Conservation (phyloP, 2,113 vertebrate genomes). For the Pampusana beccarii region DNA sequence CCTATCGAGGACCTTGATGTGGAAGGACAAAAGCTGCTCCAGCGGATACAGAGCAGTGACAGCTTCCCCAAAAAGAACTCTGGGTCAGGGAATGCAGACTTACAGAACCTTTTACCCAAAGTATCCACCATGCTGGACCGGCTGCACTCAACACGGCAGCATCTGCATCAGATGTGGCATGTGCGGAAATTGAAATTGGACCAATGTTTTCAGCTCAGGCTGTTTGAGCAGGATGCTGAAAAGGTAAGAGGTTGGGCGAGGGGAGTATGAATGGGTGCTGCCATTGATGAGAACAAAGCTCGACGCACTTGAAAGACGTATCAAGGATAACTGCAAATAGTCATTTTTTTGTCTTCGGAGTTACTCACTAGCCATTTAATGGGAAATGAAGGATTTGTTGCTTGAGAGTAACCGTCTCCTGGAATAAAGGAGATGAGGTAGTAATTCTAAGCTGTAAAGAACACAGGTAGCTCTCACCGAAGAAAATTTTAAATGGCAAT, state of each 20-base stretch:
- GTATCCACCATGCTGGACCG: constrained; percentile 93
- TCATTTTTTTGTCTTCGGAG: not conserved
- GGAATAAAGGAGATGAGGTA: not conserved
- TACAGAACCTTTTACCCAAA: constrained; percentile 91
- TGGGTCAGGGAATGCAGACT: constrained; percentile 89
- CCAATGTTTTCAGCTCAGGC: constrained; percentile 97
- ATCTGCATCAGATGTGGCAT: constrained; percentile 99
- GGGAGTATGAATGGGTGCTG: rapidly evolving
- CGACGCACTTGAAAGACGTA: not conserved
- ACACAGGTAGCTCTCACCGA: not conserved
- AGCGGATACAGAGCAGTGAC: constrained; percentile 94
- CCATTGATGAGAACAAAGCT: not conserved
- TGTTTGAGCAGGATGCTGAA: constrained; percentile 98
- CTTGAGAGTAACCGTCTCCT: not conserved
- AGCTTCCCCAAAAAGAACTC: constrained; percentile 89
- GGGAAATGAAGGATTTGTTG: not conserved
- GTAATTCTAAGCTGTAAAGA: not conserved
- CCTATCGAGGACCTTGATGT: constrained; percentile 94
- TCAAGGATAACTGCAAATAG: not conserved
- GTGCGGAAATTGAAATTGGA: constrained; percentile 95
- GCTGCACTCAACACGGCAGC: constrained; percentile 92
- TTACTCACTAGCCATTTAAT: not conserved
- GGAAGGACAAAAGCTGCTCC: constrained; percentile 93
- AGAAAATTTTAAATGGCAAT: not conserved
- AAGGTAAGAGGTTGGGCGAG: constrained; percentile 78